Evolutionary conservation across 2,113 vertebrate species (phyloP), one percentile per base, ranked within the genome.

Genomic region (Calcarius ornatus): DNA sequence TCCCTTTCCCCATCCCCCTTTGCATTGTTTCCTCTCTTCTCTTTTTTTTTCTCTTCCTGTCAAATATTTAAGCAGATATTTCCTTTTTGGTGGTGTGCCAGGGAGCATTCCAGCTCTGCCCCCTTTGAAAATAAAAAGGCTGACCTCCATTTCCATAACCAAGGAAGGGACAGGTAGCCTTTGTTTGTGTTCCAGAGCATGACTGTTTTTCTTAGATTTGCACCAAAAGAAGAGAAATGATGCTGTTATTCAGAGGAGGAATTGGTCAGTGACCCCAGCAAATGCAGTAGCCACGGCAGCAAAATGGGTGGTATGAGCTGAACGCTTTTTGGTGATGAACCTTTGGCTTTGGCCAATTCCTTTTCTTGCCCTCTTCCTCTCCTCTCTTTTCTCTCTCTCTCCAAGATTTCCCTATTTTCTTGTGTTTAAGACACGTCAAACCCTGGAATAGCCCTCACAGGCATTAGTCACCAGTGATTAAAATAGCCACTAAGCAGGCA

Each of bases 101-200:
- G 91, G 79, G 48, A 71, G 93, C 90, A 97, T 96, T 97, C 94
- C 96, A 94, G 60, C 81, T 94, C 87, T 96, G 79, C n/a, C 90
- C 85, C 76, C 71, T 95, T 95, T 30, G 9, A 87, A 95, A 95
- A 96, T 78, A 84, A 85, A 95, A 93, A 87, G 48, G 51, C 60
- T 96, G 95, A 96, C 95, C 95, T 56, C 85, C 68, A 96, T 96
- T 96, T 96, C 92, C 95, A 97, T 97, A 96, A 96, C 71, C 71
- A 95, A 96, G 90, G 68, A 96, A 86, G 60, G 38, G 88, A 96
- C 95, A 96, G 95, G 95, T 96, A 96, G 85, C 68, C 40, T 96
- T 96, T 96, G 90, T 96, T 96, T 75, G 43, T 88, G 82, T 97
- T 96, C 88, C 95, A 88, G 92, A 94, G 71, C 66, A 72, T 88